These are phyloP conservation scores for Sprattus sprattus DNA, from an alignment of 2,113 vertebrate genomes.

Conservation along the genomic window DNA sequence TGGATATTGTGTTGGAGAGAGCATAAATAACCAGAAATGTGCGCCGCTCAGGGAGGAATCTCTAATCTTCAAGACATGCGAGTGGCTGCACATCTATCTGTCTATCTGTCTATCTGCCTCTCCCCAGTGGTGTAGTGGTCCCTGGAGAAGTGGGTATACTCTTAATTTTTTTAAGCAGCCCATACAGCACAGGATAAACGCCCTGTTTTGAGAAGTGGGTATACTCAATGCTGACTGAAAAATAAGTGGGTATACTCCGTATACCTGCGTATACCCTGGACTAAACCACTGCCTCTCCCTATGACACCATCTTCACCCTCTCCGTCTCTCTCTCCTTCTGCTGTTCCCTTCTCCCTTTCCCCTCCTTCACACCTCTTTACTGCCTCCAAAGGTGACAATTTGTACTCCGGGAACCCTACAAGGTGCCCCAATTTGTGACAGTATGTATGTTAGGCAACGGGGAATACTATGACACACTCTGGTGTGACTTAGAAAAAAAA, in stretches of 20 bases:
- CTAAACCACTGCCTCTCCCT: too few species aligned
- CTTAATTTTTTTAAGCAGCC: too few species aligned
- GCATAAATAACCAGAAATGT: conserved; percentile 59
- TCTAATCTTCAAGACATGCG: conserved; percentile 35
- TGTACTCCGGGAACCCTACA: conserved; percentile 48
- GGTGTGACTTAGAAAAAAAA: not conserved
- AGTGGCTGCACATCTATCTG: conserved; percentile 15
- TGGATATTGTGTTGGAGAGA: conserved; percentile 39
- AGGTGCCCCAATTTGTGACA: conserved; percentile 66
- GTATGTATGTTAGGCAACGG: conserved; percentile 61
- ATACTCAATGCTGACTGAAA: too few species aligned
- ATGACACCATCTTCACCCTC: not conserved
- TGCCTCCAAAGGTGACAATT: conserved; percentile 57
- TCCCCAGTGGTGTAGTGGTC: too few species aligned
- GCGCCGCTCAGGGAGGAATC: conserved; percentile 36
- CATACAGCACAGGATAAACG: too few species aligned
- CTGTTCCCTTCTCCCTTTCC: conserved; percentile 31
- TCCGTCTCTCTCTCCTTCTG: conserved; percentile 14
- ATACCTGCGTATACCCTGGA: too few species aligned
- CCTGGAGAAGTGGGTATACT: too few species aligned
- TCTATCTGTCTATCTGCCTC: too few species aligned
- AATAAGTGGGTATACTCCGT: too few species aligned
- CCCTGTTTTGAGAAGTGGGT: too few species aligned
- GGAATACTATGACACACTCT: conserved; percentile 49
- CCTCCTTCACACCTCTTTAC: not conserved